Evolutionary conservation across 1,140 invertebrate species (phyloP), one percentile per base, ranked within the genome.

Genomic region (Lordiphosa stackelbergi): DNA sequence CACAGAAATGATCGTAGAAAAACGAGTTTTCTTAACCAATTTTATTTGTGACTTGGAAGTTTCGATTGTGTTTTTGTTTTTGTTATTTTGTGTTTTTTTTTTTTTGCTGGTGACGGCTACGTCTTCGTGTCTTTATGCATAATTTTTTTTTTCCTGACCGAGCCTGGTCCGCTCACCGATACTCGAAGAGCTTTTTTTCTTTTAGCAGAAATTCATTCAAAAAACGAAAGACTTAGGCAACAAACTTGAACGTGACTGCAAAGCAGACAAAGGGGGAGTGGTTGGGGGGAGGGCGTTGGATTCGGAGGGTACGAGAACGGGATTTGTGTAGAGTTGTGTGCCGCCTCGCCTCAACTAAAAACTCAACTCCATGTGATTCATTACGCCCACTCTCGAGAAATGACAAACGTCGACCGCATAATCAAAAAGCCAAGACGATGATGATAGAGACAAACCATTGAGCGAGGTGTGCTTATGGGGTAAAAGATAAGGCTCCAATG

Each of bases 181-280:
- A 49, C 8, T 48, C 49, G 36, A 55, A 52, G 56, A 58, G 65
- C 54, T 68, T 34, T 53, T 47, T 45, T 28, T 43, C 45, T 51
- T 74, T 79, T 65, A 53, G 62, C 66, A 73, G 66, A 83, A 83
- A 79, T 75, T 75, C 75, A 81, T 81, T 83, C 72, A 81, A 81
- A 81, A 74, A 81, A 66, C 72, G 63, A 81, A 81, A 71, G 78
- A 81, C 75, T 81, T 81, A 83, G 58, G 75, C 77, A 81, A 75
- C 72, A 81, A 81, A 81, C 77, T 75, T 45, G 53, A 66, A 61
- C 54, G 63, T 66, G 53, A 45, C 52, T 45, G 61, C 57, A 37
- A 40, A 12, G 37, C 51, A 37, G 60, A 19, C 12, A 37, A 40
- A 12, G 10, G 41, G 12, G 2, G 4, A 16, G 31, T n/a, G 22